Evolutionary conservation across 2,888 invertebrate genomes (phyloP).

Genomic region (Linnaemya vulpina): DNA sequence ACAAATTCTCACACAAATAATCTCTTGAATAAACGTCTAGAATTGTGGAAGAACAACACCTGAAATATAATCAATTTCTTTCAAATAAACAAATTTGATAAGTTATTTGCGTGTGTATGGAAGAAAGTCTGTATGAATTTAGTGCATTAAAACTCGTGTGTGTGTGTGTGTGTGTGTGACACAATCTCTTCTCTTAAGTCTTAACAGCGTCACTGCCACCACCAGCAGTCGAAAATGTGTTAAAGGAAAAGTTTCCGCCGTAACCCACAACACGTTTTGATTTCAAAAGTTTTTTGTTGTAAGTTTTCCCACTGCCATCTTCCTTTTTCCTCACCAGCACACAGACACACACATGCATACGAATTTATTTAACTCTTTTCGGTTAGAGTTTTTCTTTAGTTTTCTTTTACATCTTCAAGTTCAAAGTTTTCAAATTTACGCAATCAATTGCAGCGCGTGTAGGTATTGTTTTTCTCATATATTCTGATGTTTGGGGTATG

Average conservation of each 20-base stretch:
- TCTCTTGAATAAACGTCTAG: not conserved
- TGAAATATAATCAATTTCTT: slow-evolving; percentile 42
- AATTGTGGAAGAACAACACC: slow-evolving; percentile 30
- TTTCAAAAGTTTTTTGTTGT: not conserved
- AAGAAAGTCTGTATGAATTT: slow-evolving; percentile 17
- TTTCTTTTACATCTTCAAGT: slow-evolving; percentile 59
- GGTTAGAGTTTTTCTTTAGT: slow-evolving; percentile 19
- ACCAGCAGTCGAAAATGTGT: slow-evolving; percentile 35
- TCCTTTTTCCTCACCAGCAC: not conserved
- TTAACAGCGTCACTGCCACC: slow-evolving; percentile 9
- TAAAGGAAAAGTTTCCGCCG: slow-evolving; percentile 32
- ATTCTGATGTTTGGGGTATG: slow-evolving; percentile 5
- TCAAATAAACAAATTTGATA: slow-evolving; percentile 10
- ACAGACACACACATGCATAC: too few relatives aligned
- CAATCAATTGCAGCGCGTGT: slow-evolving; percentile 57
- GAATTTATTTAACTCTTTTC: slow-evolving; percentile 3
- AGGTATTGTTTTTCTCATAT: not conserved
- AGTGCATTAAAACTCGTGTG: not conserved
- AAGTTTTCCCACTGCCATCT: not conserved
- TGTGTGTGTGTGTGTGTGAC: slow-evolving; percentile 50
- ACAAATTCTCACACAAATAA: not conserved
- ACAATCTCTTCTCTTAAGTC: slow-evolving; percentile 38
- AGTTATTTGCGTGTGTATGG: not conserved
- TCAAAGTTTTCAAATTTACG: slow-evolving; percentile 69
- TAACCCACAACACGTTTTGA: slow-evolving; percentile 39